Conservation (phyloP, 2,888 invertebrate genomes). For the Hofmannophila pseudospretella region DNA sequence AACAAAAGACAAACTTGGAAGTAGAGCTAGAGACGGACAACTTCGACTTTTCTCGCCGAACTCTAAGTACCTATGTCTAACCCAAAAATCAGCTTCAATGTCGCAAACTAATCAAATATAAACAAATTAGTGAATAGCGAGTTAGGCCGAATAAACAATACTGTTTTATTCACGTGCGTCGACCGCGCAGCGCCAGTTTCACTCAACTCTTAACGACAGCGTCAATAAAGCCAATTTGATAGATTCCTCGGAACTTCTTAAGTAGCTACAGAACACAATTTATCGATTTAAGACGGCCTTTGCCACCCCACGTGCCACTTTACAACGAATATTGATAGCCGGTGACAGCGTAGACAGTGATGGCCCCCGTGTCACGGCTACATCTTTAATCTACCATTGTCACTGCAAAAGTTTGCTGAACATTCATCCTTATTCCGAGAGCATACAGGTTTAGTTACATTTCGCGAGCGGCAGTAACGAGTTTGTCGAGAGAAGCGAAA, state of each 20-base stretch:
- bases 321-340: slow-evolving; percentile 71
- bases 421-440: slow-evolving; percentile 24
- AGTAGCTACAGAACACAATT: slow-evolving; percentile 63
- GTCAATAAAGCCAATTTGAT: slow-evolving; percentile 71
- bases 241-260: slow-evolving; percentile 59
- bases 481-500: slow-evolving; percentile 35
- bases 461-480: slow-evolving; percentile 17
- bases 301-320: slow-evolving; percentile 70
- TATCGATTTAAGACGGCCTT: slow-evolving; percentile 67
- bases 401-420: slow-evolving; percentile 6
- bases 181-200: slow-evolving; percentile 9
- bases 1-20: too few relatives aligned
- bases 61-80: too few relatives aligned
- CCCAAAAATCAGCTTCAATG: too few relatives aligned
- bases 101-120: too few relatives aligned
- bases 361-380: slow-evolving; percentile 42
- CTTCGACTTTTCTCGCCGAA: too few relatives aligned
- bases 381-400: not conserved
- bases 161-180: slow-evolving; percentile 6
- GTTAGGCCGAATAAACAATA: not conserved
- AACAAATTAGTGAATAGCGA: not conserved
- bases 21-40: too few relatives aligned
- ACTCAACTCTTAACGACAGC: slow-evolving; percentile 44
- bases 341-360: slow-evolving; percentile 57
- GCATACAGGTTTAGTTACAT: slow-evolving; percentile 2